A percentile compares a stretch with the other conserved stretches of the same genome.
phyloP scores from a whole-genome alignment of 2,888 invertebrate species.

The Caenorhabditis imperialis region DNA sequence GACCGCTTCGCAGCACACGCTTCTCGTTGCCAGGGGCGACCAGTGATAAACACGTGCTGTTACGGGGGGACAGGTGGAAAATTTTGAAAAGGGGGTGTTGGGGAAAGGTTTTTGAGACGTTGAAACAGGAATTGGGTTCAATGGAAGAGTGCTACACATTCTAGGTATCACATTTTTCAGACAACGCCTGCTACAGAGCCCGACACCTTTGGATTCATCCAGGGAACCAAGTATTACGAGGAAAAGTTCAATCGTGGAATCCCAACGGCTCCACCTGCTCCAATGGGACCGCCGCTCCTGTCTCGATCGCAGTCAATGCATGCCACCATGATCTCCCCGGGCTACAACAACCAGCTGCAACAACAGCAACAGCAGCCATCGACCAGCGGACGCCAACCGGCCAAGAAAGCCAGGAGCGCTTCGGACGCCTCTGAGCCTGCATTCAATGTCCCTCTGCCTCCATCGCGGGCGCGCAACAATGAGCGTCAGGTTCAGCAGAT shows the following conservation, averaged over 20 bases:
- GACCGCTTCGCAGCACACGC: background rate
- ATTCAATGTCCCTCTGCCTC: conserved; percentile 26
- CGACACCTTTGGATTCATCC: conserved; percentile 48
- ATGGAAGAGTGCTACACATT: too few species aligned
- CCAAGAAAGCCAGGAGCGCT: conserved; percentile 44
- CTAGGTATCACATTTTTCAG: too few species aligned
- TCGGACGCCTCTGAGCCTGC: conserved; percentile 35
- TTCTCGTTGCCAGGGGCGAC: conserved; percentile 31
- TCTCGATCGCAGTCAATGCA: conserved; percentile 41
- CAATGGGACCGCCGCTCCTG: conserved; percentile 3
- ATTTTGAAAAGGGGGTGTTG: too few species aligned
- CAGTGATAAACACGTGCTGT: conserved; percentile 45
- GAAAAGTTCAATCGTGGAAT: conserved; percentile 19
- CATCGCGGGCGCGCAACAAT: conserved; percentile 9
- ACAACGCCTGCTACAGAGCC: conserved; percentile 26
- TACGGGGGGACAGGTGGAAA: too few species aligned
- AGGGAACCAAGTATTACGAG: conserved; percentile 42
- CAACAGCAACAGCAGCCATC: conserved; percentile 14
- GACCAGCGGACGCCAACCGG: conserved; percentile 21
- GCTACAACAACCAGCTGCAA: conserved; percentile 4
- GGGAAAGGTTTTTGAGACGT: too few species aligned
- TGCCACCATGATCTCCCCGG: conserved; percentile 12
- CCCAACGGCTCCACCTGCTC: background rate
- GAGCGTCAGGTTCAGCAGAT: conserved; percentile 21
- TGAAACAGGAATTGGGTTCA: too few species aligned